These are phyloP conservation scores for Celastrina argiolus DNA, from an alignment of 2,888 invertebrate species.

Conservation along the genomic window DNA sequence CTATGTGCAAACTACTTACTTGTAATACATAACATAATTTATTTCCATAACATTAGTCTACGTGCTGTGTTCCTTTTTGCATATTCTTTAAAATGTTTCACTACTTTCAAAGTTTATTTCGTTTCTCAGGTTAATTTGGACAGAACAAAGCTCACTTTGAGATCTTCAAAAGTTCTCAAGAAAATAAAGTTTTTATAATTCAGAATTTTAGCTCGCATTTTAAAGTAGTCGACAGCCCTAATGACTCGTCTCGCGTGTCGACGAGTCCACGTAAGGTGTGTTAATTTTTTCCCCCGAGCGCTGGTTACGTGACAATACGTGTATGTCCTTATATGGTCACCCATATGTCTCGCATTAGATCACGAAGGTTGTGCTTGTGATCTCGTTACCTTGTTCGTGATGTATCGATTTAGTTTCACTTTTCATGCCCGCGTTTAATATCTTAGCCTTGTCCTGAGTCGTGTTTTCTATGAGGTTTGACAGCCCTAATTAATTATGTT, in stretches of 20 bases:
- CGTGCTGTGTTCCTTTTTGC: too few relatives aligned
- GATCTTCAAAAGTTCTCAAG: too few relatives aligned
- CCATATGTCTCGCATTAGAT: slow-evolving; percentile 11
- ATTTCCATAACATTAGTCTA: too few relatives aligned
- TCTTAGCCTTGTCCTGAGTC: neutral
- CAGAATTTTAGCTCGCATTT: too few relatives aligned
- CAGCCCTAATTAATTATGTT: neutral
- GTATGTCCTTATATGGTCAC: neutral
- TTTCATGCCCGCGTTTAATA: neutral
- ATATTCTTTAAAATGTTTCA: too few relatives aligned
- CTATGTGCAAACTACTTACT: too few relatives aligned
- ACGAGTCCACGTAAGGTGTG: neutral
- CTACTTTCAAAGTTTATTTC: too few relatives aligned
- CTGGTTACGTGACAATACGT: neutral
- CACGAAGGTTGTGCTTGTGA: slow-evolving; percentile 17
- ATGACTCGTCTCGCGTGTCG: neutral
- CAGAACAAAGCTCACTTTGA: too few relatives aligned
- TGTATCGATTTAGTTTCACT: neutral
- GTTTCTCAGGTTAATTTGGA: too few relatives aligned
- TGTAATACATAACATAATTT: too few relatives aligned
- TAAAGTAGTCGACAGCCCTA: neutral
- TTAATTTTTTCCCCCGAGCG: neutral
- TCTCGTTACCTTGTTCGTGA: slow-evolving; percentile 13
- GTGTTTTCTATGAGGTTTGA: neutral
- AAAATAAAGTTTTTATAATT: too few relatives aligned